These are phyloP conservation scores for Lepisosteus oculatus DNA, from an alignment of 2,113 vertebrate species.

Conservation along the genomic window DNA sequence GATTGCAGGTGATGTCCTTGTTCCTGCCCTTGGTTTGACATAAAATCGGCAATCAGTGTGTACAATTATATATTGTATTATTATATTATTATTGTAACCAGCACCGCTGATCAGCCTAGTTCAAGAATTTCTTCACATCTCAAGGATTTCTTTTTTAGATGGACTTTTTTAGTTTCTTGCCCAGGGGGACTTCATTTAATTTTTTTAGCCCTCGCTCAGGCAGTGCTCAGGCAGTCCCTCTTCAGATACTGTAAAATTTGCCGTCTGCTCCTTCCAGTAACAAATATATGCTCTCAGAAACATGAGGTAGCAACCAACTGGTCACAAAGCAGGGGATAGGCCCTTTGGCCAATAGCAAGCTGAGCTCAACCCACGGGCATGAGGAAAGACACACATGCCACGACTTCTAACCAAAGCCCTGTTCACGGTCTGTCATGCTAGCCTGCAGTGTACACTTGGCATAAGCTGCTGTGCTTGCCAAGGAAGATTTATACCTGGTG, in stretches of 20 bases:
- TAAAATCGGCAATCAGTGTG: constrained; percentile 10
- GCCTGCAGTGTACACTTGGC: constrained; percentile 83
- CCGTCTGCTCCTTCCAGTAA: constrained; percentile 62
- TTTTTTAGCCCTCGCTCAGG: not conserved
- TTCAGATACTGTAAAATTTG: constrained; percentile 54
- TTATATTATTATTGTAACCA: not conserved
- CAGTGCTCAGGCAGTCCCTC: constrained; percentile 23
- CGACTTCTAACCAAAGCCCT: constrained; percentile 60
- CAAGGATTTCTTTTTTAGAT: not conserved
- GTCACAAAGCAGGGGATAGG: constrained; percentile 78
- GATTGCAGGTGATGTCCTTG: constrained; percentile 2
- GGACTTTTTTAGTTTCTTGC: too few relatives aligned
- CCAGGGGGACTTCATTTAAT: too few relatives aligned
- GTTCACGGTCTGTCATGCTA: constrained; percentile 71
- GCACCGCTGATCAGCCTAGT: not conserved
- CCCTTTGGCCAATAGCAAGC: constrained; percentile 77
- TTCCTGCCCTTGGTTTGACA: not conserved
- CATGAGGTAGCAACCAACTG: constrained; percentile 79
- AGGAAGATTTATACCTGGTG: constrained; percentile 90
- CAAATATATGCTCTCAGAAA: constrained; percentile 71
- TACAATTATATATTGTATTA: not conserved
- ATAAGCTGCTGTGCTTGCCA: constrained; percentile 67
- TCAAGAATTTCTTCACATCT: not conserved
- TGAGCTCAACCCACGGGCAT: constrained; percentile 67
- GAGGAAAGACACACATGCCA: constrained; percentile 66